phyloP scores from a whole-genome alignment of 2,797 vertebrate species.

The Pseudopleuronectes americanus region DNA sequence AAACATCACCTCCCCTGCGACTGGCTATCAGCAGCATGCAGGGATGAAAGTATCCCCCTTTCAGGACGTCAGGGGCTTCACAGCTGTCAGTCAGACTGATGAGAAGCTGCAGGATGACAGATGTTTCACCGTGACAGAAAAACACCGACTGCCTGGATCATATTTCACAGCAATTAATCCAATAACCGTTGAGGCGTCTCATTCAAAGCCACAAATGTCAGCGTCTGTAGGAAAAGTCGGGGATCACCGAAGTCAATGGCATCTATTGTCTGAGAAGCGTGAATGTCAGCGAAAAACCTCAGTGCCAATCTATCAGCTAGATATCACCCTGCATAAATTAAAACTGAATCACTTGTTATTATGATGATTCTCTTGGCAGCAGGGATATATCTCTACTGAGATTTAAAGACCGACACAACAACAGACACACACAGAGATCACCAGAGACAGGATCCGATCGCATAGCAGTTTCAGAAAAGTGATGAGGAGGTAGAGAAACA shows the following conservation, averaged over 20 bases:
- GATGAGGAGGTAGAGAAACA: constrained; percentile 3
- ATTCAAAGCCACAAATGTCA: neutral
- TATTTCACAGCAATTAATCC: too few species aligned
- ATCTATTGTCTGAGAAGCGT: neutral
- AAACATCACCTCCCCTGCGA: too few species aligned
- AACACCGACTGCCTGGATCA: too few species aligned
- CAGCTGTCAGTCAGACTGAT: neutral
- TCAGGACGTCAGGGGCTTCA: neutral
- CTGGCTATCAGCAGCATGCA: too few species aligned
- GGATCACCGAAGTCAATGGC: neutral
- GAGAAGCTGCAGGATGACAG: neutral
- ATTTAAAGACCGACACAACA: neutral
- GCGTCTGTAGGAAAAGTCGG: neutral
- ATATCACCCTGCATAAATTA: too few species aligned
- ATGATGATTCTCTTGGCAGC: neutral
- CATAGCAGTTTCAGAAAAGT: constrained; percentile 20
- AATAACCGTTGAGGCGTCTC: too few species aligned
- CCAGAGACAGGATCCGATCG: neutral
- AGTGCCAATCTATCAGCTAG: neutral
- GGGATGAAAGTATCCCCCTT: neutral
- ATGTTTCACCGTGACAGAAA: constrained; percentile 4
- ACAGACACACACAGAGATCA: neutral
- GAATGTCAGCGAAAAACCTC: neutral
- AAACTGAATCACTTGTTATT: neutral
- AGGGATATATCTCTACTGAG: neutral